Base-by-base conservation (phyloP, 1,140 invertebrate genomes). In the Antheraea pernyi region DNA sequence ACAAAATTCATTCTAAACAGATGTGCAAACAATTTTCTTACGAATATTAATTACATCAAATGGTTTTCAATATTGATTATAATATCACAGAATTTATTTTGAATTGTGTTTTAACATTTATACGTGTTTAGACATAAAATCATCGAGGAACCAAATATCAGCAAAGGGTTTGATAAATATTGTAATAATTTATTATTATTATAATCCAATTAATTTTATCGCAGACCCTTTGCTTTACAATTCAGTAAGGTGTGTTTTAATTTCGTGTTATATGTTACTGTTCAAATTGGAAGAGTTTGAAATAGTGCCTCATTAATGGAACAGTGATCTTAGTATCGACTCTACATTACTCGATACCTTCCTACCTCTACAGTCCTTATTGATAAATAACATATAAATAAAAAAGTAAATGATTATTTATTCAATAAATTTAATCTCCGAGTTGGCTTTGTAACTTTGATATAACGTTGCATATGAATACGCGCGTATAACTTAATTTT, bases 21-120 rank as follows among this genome's bases (percentile, higher is more conserved):
- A 88, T 91, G 89, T 91, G 89, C 89, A 91, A 91, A 91, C 89
- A 91, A 88, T 91, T 91, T 91, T 91, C 88, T 88, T 84, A 86
- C 81, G 76, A 42, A 42, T 42, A 53, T 53, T n/a, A 13, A 53
- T 53, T 53, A 13, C 46, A 5, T 16, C 11, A 53, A 16, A 53
- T 13, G 9, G 6, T 53, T 16, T 53, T 46, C 36, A 39, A 19
- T 39, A 18, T 46, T 53, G 36, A 53, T 39, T 39, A 19, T 7
- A n/a, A n/a, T 46, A 73, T 70, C 69, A 65, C 75, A 70, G 74
- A 53, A 13, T 53, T n/a, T 16, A 53, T 53, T 53, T 53, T 53
- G 11, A 11, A 53, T 53, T 16, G 11, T 53, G 13, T 53, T 42
- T 53, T n/a, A 61, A 61, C 60, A 61, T 61, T 61, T 61, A 61